Conservation (phyloP, 1,140 invertebrate genomes). For the Sycophaga agraensis region DNA sequence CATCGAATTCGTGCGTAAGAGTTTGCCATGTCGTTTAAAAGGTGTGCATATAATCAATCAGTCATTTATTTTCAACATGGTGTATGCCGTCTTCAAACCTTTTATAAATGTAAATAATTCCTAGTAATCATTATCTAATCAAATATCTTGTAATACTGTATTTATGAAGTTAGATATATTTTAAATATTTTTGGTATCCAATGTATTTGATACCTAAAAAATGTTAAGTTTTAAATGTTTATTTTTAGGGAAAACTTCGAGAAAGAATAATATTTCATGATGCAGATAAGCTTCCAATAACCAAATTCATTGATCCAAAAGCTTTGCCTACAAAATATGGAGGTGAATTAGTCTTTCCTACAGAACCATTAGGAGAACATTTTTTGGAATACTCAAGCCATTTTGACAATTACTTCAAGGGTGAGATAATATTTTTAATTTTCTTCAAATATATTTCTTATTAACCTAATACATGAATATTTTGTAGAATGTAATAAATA, state of each 20-base stretch:
- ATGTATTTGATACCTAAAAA: no score
- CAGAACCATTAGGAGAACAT: constrained; percentile 57
- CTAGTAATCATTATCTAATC: no score
- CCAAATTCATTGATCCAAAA: constrained; percentile 64
- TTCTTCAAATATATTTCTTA: background rate
- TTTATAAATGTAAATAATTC: constrained; percentile 59
- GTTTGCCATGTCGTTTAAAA: constrained; percentile 68
- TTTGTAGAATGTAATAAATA: constrained; percentile 10
- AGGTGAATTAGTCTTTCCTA: constrained; percentile 62
- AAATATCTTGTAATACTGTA: background rate
- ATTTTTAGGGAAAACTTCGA: constrained; percentile 60
- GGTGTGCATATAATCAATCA: constrained; percentile 78
- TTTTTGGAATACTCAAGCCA: constrained; percentile 59
- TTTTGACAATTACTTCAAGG: constrained; percentile 60
- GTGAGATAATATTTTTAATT: constrained; percentile 46
- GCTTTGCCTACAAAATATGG: constrained; percentile 70
- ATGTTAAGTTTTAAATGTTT: no score
- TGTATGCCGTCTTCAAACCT: constrained; percentile 76
- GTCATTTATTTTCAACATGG: constrained; percentile 73
- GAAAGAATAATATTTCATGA: constrained; percentile 74
- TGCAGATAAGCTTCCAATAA: constrained; percentile 66
- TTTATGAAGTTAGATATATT: no score
- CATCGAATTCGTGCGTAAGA: constrained; percentile 69
- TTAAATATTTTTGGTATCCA: no score
- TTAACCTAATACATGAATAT: background rate